phyloP scores from a whole-genome alignment of 2,797 vertebrate species.

The Ciconia nigra region DNA sequence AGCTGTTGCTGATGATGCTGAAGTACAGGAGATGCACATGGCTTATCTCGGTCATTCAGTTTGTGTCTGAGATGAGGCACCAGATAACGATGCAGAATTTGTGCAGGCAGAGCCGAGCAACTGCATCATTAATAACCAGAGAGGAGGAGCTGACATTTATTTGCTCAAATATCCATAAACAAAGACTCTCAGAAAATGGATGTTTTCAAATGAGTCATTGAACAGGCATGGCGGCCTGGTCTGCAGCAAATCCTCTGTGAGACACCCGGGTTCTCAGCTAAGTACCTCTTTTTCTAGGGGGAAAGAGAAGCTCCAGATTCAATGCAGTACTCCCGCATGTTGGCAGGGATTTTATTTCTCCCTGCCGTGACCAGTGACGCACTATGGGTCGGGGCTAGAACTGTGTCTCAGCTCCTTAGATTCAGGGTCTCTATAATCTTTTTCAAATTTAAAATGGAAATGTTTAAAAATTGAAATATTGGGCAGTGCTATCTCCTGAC shows the following conservation, averaged over 20 bases:
- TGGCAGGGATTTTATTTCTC: neutral
- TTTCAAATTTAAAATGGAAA: neutral
- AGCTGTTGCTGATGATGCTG: constrained; percentile 44
- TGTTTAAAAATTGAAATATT: constrained; percentile 12
- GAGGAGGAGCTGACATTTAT: constrained; percentile 62
- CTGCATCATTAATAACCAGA: constrained; percentile 45
- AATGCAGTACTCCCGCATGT: neutral
- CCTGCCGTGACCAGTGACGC: neutral
- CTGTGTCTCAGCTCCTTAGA: neutral
- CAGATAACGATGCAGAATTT: constrained; percentile 47
- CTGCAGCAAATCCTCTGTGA: constrained; percentile 12
- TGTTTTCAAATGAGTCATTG: constrained; percentile 63
- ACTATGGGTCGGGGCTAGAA: neutral
- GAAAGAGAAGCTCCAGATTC: neutral
- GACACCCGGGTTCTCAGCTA: neutral
- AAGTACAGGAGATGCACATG: constrained; percentile 25
- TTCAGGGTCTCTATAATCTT: neutral
- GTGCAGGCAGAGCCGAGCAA: constrained; percentile 11
- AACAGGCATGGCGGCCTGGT: neutral
- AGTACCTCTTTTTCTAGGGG: neutral
- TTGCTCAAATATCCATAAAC: constrained; percentile 64
- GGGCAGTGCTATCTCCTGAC: neutral
- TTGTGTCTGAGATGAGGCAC: constrained; percentile 42
- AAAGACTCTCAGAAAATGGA: constrained; percentile 54
- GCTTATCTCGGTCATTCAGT: constrained; percentile 6